Evolutionary conservation across 2,888 invertebrate genomes (phyloP).

Genomic region (Rotaria magnacalcarata): DNA sequence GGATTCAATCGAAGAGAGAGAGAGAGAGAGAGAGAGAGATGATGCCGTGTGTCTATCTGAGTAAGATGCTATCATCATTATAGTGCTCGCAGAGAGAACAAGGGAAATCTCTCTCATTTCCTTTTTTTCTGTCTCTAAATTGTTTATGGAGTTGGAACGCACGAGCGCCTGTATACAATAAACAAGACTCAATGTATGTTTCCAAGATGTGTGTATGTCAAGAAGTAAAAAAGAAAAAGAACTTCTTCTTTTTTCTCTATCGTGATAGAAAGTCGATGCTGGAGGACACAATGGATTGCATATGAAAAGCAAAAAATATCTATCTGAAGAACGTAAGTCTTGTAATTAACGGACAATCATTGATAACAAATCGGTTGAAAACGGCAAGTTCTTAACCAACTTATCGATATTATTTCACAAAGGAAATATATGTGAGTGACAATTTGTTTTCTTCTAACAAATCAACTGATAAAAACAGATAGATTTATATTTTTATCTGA

Average conservation of each 20-base stretch:
- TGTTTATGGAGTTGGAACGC: not conserved
- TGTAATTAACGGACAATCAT: not conserved
- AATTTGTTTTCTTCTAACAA: not conserved
- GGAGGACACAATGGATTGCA: not conserved
- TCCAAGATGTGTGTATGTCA: not conserved
- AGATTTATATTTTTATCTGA: not conserved
- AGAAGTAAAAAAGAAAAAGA: not conserved
- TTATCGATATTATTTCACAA: not conserved
- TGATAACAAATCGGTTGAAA: not conserved
- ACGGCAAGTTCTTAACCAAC: not conserved
- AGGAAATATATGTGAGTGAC: not conserved
- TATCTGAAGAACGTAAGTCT: not conserved
- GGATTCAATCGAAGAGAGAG: slow-evolving; percentile 19
- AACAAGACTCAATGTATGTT: not conserved
- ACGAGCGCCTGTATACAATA: slow-evolving; percentile 6
- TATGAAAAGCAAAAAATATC: not conserved
- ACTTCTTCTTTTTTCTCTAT: not conserved
- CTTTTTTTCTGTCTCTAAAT: not conserved
- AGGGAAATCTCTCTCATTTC: slow-evolving; percentile 8
- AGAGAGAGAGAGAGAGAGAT: not conserved
- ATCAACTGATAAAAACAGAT: not conserved
- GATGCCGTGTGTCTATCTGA: not conserved
- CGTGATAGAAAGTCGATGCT: not conserved
- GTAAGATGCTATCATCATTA: slow-evolving; percentile 14
- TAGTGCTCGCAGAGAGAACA: not conserved